Conservation (phyloP, 2,888 invertebrate genomes). For the Empis livida region DNA sequence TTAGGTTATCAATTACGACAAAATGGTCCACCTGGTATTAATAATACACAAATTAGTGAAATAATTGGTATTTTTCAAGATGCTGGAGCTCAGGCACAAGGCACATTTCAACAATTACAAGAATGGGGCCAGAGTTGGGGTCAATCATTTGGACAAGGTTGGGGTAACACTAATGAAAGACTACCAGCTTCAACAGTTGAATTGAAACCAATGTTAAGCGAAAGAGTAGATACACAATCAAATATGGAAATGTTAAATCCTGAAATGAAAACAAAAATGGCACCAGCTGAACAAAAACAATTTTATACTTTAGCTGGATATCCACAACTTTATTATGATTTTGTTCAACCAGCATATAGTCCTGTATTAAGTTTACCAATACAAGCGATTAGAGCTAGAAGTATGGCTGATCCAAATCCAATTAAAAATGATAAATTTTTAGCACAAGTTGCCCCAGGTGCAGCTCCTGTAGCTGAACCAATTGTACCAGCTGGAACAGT, state of each 20-base stretch:
- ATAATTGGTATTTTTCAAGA: background rate
- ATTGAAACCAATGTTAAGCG: slow-evolving; percentile 10
- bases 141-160: background rate
- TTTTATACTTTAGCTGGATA: slow-evolving; percentile 46
- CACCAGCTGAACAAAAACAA: slow-evolving; percentile 32
- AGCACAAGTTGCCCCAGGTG: background rate
- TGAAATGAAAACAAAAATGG: slow-evolving; percentile 9
- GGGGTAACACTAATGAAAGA: background rate
- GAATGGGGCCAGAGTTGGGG: background rate
- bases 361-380: slow-evolving; percentile 16
- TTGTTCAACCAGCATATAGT: slow-evolving; percentile 14
- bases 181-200: background rate
- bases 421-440: background rate
- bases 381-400: slow-evolving; percentile 15
- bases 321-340: slow-evolving; percentile 31
- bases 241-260: slow-evolving; percentile 5
- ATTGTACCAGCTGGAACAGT: slow-evolving; percentile 9
- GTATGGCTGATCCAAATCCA: slow-evolving; percentile 9
- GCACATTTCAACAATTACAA: background rate
- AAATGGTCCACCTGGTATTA: background rate
- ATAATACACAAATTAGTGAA: background rate
- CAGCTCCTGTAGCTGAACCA: slow-evolving; percentile 7
- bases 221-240: slow-evolving; percentile 9
- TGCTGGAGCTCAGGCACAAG: background rate
- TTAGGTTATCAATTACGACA: background rate